Evolutionary conservation across 2,113 vertebrate genomes (phyloP).

Genomic region (Psammodynastes pulverulentus): DNA sequence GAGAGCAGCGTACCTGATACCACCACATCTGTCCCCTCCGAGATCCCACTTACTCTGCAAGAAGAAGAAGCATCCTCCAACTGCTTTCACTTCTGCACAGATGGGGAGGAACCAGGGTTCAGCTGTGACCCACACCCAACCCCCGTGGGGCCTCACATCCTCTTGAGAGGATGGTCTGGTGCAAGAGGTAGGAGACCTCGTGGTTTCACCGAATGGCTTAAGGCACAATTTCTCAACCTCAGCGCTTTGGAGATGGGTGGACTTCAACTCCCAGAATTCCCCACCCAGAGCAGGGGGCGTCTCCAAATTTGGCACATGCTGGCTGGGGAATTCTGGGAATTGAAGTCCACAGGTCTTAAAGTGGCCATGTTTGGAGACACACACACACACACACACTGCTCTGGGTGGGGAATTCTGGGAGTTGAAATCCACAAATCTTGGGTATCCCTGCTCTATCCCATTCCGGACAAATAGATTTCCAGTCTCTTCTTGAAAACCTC

Average conservation of each 20-base stretch:
- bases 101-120: neutral
- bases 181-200: neutral
- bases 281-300: too few species aligned
- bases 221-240: neutral
- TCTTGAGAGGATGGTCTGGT: neutral
- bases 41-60: neutral
- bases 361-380: neutral
- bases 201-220: neutral
- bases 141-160: neutral
- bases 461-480: neutral
- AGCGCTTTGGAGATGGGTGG: neutral
- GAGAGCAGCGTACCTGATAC: neutral
- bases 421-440: too few species aligned
- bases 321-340: neutral
- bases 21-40: too few species aligned
- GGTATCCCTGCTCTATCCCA: neutral
- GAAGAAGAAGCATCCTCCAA: neutral
- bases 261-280: neutral
- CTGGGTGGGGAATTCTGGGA: too few species aligned
- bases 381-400: too few species aligned
- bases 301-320: too few species aligned
- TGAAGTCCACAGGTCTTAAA: neutral
- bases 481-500: neutral
- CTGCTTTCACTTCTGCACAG: neutral
- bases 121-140: neutral